phyloP scores from a whole-genome alignment of 2,113 vertebrate species.

The Herpetotheres cachinnans region DNA sequence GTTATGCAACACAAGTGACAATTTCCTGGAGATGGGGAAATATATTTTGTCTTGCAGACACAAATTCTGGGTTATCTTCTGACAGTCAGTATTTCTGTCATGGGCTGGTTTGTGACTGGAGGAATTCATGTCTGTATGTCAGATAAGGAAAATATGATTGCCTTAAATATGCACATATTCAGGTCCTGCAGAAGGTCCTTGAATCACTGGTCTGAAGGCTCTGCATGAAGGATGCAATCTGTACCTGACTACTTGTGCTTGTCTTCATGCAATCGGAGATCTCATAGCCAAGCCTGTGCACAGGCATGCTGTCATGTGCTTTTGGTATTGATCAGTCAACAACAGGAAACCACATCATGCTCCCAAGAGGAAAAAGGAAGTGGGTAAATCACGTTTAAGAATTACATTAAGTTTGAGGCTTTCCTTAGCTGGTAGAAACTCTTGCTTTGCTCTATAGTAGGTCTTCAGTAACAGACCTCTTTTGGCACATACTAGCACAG shows the following conservation, averaged over 20 bases:
- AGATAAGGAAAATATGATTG: background rate
- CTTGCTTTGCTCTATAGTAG: background rate
- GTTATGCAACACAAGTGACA: background rate
- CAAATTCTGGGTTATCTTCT: background rate
- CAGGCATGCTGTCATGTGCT: background rate
- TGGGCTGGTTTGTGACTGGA: background rate
- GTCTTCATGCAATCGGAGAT: background rate
- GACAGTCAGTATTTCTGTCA: background rate
- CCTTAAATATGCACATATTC: background rate
- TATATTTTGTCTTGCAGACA: background rate
- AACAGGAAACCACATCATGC: background rate
- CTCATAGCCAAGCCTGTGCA: background rate
- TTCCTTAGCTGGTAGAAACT: background rate
- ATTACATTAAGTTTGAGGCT: background rate
- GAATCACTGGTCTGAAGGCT: background rate
- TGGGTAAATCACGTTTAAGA: background rate
- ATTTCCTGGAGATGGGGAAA: background rate
- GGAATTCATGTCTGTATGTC: background rate
- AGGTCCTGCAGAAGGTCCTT: background rate
- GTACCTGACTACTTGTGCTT: background rate
- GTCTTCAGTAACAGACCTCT: background rate
- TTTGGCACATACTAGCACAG: background rate
- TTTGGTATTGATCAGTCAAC: background rate
- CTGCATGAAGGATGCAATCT: background rate
- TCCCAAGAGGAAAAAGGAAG: background rate